Conservation (phyloP, 2,888 invertebrate species). For the Aspidiotus destructor region DNA sequence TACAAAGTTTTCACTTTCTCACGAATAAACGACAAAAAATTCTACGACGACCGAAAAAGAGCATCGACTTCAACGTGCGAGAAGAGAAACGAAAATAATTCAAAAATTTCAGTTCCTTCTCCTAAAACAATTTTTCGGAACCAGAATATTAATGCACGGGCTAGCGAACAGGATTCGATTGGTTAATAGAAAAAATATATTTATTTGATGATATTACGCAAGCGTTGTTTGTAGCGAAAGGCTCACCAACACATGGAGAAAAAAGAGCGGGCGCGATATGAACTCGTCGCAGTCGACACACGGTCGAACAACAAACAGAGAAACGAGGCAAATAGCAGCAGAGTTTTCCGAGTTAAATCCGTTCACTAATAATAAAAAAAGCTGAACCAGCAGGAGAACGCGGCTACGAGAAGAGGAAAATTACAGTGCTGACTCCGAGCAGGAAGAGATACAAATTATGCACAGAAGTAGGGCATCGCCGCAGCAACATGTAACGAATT, state of each 20-base stretch:
- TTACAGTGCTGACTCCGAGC: neutral
- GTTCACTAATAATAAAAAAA: neutral
- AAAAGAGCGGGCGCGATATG: neutral
- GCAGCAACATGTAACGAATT: too few relatives aligned
- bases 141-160: too few relatives aligned
- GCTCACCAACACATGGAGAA: neutral
- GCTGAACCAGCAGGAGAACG: neutral
- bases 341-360: neutral
- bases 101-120: too few relatives aligned
- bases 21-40: too few relatives aligned
- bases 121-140: too few relatives aligned
- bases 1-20: too few relatives aligned
- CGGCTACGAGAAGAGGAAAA: neutral
- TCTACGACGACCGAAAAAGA: too few relatives aligned
- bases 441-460: neutral
- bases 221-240: neutral
- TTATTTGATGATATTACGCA: neutral
- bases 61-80: too few relatives aligned
- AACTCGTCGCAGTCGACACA: neutral
- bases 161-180: too few relatives aligned
- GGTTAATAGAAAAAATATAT: too few relatives aligned
- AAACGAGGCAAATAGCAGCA: too few relatives aligned
- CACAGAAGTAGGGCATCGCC: slow-evolving; percentile 22
- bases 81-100: too few relatives aligned
- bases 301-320: neutral